A percentile compares a stretch with the other conserved stretches of the same genome.
These are phyloP conservation scores for Heliothis virescens DNA, from an alignment of 1,140 invertebrate species.

Conservation along the genomic window DNA sequence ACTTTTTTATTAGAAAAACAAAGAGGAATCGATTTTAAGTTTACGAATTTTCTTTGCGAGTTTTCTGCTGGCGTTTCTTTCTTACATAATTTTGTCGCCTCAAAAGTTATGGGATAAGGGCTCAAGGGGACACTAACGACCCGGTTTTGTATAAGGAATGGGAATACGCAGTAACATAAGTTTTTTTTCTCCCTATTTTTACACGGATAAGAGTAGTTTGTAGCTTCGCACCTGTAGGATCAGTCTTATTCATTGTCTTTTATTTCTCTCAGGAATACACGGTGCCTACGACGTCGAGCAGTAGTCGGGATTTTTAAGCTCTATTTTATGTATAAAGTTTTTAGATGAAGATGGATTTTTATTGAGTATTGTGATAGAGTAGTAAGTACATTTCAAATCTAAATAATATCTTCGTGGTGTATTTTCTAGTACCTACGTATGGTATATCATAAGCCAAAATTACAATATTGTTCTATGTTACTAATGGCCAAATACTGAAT, in stretches of 20 bases:
- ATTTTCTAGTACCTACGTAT: too few relatives aligned
- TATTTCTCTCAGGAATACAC: slow-evolving; percentile 19
- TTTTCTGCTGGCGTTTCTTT: slow-evolving; percentile 4
- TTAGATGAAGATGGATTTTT: too few relatives aligned
- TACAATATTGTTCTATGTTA: too few relatives aligned
- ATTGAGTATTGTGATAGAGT: too few relatives aligned
- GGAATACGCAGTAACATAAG: slow-evolving; percentile 16
- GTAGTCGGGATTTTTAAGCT: background rate
- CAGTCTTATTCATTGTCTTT: slow-evolving; percentile 27
- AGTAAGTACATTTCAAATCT: too few relatives aligned
- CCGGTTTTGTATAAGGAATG: slow-evolving; percentile 28
- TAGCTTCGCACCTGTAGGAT: slow-evolving; percentile 24
- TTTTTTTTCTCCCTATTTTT: slow-evolving; percentile 26
- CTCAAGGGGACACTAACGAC: slow-evolving; percentile 45
- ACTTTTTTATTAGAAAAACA: slow-evolving; percentile 45
- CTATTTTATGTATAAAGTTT: too few relatives aligned
- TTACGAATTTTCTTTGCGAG: slow-evolving; percentile 12
- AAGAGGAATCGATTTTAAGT: slow-evolving; percentile 32
- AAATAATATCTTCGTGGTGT: too few relatives aligned
- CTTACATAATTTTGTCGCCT: slow-evolving; percentile 43
- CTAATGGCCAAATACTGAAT: too few relatives aligned
- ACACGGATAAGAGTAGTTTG: background rate
- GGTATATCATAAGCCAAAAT: too few relatives aligned
- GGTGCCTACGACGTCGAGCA: background rate
- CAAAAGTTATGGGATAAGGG: slow-evolving; percentile 45